phyloP scores from a whole-genome alignment of 2,113 vertebrate genomes.

The Microcebus jonahi region DNA sequence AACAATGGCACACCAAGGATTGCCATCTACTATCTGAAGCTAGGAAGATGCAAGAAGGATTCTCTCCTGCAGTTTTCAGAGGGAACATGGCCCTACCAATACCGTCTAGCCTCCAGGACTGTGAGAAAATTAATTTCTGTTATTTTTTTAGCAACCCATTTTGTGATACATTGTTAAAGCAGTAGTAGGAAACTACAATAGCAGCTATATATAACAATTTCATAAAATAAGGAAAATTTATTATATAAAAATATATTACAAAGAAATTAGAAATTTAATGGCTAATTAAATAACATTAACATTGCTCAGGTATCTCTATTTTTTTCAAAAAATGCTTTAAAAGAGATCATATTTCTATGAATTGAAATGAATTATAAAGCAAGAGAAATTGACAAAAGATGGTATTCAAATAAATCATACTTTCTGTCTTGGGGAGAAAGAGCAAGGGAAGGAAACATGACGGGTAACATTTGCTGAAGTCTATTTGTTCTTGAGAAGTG shows the following conservation, averaged over 20 bases:
- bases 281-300: neutral
- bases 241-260: neutral
- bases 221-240: neutral
- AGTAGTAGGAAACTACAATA: neutral
- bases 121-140: neutral
- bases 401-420: neutral
- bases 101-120: neutral
- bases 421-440: neutral
- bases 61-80: neutral
- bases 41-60: rapidly evolving
- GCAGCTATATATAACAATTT: neutral
- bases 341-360: neutral
- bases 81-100: rapidly evolving
- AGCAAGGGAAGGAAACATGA: neutral
- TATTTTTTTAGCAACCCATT: neutral
- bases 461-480: neutral
- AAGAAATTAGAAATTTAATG: neutral
- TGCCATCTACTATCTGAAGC: rapidly evolving
- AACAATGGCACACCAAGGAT: neutral
- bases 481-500: neutral
- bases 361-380: neutral
- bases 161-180: neutral
- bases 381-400: neutral
- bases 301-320: neutral
- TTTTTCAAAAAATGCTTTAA: neutral